phyloP scores from a whole-genome alignment of 2,113 vertebrate genomes.

The Mystacornis crossleyi region DNA sequence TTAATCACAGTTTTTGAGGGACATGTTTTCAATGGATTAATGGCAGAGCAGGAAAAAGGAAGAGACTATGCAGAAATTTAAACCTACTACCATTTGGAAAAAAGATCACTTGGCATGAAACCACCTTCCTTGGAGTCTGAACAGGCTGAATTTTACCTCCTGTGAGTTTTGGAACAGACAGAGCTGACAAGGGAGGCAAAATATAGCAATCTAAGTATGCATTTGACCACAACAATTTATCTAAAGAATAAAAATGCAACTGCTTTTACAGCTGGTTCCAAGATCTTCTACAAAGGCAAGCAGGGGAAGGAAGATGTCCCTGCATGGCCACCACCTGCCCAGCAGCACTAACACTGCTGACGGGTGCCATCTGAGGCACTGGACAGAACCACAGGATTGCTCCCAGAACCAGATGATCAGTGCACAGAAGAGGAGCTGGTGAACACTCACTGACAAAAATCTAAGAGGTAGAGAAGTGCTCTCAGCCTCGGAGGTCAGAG shows the following conservation, averaged over 20 bases:
- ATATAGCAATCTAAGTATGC: neutral
- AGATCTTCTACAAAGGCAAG: rapidly evolving
- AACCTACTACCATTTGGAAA: neutral
- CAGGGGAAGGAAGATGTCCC: neutral
- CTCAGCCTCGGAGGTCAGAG: neutral
- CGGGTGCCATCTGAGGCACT: rapidly evolving
- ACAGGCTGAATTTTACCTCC: neutral
- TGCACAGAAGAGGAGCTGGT: neutral
- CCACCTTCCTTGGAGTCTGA: neutral
- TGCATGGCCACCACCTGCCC: neutral
- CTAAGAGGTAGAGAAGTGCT: neutral
- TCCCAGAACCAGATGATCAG: neutral
- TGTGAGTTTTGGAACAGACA: neutral
- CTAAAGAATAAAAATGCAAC: neutral
- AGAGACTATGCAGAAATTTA: neutral
- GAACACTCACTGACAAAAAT: neutral
- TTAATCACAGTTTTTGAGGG: neutral
- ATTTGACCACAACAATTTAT: neutral
- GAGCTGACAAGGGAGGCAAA: neutral
- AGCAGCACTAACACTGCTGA: neutral
- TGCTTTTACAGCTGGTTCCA: neutral
- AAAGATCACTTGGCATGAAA: neutral
- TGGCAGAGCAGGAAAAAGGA: neutral
- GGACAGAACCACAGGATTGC: too few relatives aligned
- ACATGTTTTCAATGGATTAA: neutral